A percentile compares a stretch with the other conserved stretches of the same genome.
phyloP scores from a whole-genome alignment of 2,888 invertebrate genomes.

The Ptilodon capucinus region DNA sequence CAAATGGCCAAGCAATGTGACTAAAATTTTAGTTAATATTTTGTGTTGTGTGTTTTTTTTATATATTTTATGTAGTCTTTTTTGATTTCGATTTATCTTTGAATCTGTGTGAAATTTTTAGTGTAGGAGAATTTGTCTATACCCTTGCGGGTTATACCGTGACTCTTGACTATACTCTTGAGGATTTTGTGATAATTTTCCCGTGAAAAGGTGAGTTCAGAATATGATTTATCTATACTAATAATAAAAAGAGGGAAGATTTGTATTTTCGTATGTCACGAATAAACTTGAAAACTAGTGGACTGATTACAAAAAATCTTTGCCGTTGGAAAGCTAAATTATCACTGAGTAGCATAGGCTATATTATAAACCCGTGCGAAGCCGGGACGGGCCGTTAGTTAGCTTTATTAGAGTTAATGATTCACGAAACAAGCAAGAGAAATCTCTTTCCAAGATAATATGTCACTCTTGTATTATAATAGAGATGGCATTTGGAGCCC shows the following conservation, averaged over 20 bases:
- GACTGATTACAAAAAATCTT: no score
- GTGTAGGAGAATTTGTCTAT: slow-evolving; percentile 51
- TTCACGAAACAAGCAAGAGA: no score
- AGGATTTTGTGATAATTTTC: slow-evolving; percentile 22
- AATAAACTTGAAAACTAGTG: no score
- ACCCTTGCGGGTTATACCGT: slow-evolving; percentile 45
- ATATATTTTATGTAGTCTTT: slow-evolving; percentile 77
- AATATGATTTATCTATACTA: not conserved
- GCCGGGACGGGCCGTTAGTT: no score
- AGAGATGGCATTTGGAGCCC: no score
- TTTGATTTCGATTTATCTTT: slow-evolving; percentile 59
- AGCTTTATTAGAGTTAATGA: no score
- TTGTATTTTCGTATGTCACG: not conserved
- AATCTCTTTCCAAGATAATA: no score
- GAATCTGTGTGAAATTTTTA: slow-evolving; percentile 73
- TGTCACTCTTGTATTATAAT: no score
- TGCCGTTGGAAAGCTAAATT: no score
- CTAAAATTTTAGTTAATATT: slow-evolving; percentile 75
- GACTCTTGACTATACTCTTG: slow-evolving; percentile 38
- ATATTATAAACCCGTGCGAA: no score
- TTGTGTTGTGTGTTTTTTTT: slow-evolving; percentile 81
- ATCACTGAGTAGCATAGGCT: no score
- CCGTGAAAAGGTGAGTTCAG: slow-evolving; percentile 34
- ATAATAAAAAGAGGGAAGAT: not conserved
- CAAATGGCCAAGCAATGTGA: slow-evolving; percentile 76